A percentile compares a stretch with the other conserved stretches of the same genome.
These are phyloP conservation scores for Eubasilissa regina DNA, from an alignment of 1,140 invertebrate genomes.

Conservation along the genomic window DNA sequence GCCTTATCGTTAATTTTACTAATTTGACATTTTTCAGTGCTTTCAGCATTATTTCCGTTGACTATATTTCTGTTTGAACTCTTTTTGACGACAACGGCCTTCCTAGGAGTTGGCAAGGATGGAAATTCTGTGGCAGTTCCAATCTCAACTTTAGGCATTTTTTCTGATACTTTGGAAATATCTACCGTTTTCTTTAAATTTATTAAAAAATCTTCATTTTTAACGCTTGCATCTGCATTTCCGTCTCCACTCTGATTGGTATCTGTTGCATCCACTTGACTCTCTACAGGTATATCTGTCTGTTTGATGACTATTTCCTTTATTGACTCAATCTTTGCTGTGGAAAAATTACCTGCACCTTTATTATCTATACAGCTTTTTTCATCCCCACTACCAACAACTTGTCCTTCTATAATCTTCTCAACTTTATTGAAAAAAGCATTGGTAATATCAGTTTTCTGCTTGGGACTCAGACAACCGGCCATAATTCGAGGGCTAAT, in stretches of 20 bases:
- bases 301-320: not conserved
- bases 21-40: slow-evolving; percentile 9
- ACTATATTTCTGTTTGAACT: slow-evolving; percentile 62
- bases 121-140: slow-evolving; percentile 71
- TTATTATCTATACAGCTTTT: not conserved
- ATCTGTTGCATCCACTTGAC: slow-evolving; percentile 36
- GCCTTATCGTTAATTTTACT: slow-evolving; percentile 46
- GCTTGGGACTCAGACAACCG: slow-evolving; percentile 68
- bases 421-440: slow-evolving; percentile 69
- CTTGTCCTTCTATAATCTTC: slow-evolving; percentile 62
- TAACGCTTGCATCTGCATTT: slow-evolving; percentile 47
- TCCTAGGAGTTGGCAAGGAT: slow-evolving; percentile 66
- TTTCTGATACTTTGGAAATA: slow-evolving; percentile 23
- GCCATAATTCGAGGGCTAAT: slow-evolving; percentile 68
- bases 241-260: slow-evolving; percentile 67
- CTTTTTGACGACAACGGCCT: slow-evolving; percentile 64
- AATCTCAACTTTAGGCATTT: slow-evolving; percentile 68
- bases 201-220: not conserved
- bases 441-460: slow-evolving; percentile 63
- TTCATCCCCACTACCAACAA: not conserved
- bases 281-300: slow-evolving; percentile 62
- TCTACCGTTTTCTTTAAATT: not conserved
- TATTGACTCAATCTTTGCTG: not conserved
- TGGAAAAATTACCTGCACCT: slow-evolving; percentile 1
- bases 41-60: slow-evolving; percentile 19